Evolutionary conservation across 2,888 invertebrate genomes (phyloP).

Genomic region (Pteria penguin): DNA sequence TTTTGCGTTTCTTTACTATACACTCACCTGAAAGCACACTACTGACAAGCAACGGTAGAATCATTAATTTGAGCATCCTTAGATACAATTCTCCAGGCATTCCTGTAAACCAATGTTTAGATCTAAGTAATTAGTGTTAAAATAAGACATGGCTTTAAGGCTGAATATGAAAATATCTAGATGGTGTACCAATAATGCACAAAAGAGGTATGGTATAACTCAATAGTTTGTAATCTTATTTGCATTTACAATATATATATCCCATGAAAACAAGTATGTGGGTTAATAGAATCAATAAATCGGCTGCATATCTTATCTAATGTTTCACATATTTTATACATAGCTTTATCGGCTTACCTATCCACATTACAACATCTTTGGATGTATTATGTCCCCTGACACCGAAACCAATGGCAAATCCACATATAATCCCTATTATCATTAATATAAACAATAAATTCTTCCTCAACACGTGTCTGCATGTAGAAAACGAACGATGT

Average conservation of each 20-base stretch:
- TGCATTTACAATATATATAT: not conserved
- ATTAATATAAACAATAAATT: conserved; percentile 58
- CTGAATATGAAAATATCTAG: too few species aligned
- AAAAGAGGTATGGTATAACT: too few species aligned
- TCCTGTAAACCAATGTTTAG: too few species aligned
- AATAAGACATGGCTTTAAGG: too few species aligned
- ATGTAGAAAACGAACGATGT: not conserved
- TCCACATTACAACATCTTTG: conserved; percentile 55
- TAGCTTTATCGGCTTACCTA: conserved; percentile 49
- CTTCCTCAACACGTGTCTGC: conserved; percentile 19
- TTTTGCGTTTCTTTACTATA: too few species aligned
- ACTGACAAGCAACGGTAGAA: conserved; percentile 69
- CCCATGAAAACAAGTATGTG: not conserved
- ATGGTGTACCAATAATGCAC: too few species aligned
- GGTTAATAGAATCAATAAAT: not conserved
- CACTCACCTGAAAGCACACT: conserved; percentile 71
- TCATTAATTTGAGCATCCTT: conserved; percentile 69
- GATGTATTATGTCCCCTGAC: conserved; percentile 50
- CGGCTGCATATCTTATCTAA: not conserved
- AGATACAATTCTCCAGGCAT: conserved; percentile 72
- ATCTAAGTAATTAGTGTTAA: too few species aligned
- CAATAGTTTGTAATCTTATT: too few species aligned
- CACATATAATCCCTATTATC: conserved; percentile 50
- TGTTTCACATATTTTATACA: not conserved
- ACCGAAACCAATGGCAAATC: conserved; percentile 55